A percentile compares a stretch with the other conserved stretches of the same genome.
Evolutionary conservation across 1,140 invertebrate genomes (phyloP).

Genomic region (Littorina saxatilis): DNA sequence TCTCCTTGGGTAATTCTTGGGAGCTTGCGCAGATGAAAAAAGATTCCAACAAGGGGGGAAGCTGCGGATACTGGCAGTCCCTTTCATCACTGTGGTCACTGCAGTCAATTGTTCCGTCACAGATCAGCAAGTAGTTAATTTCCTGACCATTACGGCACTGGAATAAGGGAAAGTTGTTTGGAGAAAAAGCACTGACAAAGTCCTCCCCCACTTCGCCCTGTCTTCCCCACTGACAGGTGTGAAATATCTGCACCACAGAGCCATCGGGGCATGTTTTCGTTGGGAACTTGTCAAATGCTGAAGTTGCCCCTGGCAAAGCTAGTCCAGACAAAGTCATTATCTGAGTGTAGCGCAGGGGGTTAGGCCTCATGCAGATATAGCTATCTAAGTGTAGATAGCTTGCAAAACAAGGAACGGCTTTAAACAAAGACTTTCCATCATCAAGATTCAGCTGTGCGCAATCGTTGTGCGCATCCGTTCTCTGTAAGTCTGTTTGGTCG

Average conservation of each 20-base stretch:
- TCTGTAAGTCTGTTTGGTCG: not conserved
- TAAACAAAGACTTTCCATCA: not conserved
- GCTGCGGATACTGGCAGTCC: not conserved
- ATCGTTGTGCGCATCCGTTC: not conserved
- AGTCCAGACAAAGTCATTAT: too few species aligned
- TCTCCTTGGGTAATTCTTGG: not conserved
- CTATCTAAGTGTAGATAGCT: not conserved
- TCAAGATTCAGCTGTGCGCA: not conserved
- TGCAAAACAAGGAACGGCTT: not conserved
- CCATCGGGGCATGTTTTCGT: not conserved
- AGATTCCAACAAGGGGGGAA: not conserved
- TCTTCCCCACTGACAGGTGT: not conserved
- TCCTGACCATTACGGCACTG: not conserved
- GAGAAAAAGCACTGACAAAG: not conserved
- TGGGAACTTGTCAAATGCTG: not conserved
- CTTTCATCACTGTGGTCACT: slow-evolving; percentile 34
- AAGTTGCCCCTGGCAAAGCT: not conserved
- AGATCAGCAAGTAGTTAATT: slow-evolving; percentile 30
- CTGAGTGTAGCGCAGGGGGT: not conserved
- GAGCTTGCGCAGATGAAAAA: slow-evolving; percentile 28
- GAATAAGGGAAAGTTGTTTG: not conserved
- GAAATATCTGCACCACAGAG: slow-evolving; percentile 10
- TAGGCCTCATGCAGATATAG: not conserved
- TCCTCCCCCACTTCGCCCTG: not conserved
- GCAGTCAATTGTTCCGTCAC: slow-evolving; percentile 37